These are phyloP conservation scores for Dicrurus megarhynchus DNA, from an alignment of 2,113 vertebrate genomes.

Conservation along the genomic window DNA sequence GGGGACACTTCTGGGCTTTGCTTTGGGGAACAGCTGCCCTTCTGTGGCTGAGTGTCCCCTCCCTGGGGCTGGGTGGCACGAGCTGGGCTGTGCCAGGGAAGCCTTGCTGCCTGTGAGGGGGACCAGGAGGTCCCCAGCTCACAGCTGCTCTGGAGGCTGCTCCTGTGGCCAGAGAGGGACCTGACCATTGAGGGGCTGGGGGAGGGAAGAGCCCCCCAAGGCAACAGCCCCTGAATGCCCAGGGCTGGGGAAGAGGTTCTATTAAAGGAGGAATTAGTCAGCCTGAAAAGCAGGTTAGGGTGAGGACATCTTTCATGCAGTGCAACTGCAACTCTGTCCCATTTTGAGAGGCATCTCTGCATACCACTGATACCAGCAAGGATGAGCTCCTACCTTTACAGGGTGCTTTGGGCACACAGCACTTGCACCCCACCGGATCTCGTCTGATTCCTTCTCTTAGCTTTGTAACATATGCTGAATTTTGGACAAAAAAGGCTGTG, in stretches of 20 bases:
- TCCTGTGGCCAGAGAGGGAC: background rate
- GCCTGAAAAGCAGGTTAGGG: background rate
- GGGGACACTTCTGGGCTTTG: background rate
- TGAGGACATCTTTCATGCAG: background rate
- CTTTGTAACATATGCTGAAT: background rate
- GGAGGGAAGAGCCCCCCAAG: background rate
- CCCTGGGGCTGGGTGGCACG: accelerated
- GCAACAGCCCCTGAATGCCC: background rate
- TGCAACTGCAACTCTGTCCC: background rate
- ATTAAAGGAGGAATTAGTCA: background rate
- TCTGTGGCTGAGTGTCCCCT: background rate
- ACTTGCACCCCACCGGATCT: background rate
- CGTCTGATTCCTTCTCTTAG: background rate
- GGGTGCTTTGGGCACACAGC: background rate
- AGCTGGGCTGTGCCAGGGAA: background rate
- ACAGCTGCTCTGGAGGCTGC: background rate
- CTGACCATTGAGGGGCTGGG: background rate
- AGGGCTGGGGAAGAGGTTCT: background rate
- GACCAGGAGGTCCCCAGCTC: background rate
- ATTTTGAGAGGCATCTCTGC: background rate
- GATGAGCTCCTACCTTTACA: background rate
- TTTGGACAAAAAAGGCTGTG: background rate
- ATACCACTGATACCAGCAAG: background rate
- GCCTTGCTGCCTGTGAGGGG: accelerated
- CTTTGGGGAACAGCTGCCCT: background rate